These are phyloP conservation scores for Atethmia centrago DNA, from an alignment of 2,888 invertebrate genomes.

Conservation along the genomic window DNA sequence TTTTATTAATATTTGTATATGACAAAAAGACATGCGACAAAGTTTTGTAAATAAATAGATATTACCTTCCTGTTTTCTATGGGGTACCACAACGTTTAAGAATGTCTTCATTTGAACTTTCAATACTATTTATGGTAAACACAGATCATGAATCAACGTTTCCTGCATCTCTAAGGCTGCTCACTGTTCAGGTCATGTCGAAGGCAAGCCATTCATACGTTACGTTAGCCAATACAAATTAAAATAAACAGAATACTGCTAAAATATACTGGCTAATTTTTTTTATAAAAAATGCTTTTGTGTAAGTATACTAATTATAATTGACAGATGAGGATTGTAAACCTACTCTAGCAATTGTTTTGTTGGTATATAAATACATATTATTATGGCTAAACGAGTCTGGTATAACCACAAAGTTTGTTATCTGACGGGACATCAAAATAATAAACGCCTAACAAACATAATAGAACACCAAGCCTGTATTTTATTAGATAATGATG, in stretches of 20 bases:
- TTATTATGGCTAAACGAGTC: not conserved
- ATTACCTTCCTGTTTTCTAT: not conserved
- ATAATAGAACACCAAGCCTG: not conserved
- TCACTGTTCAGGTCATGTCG: no score
- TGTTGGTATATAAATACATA: not conserved
- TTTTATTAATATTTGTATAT: conserved; percentile 2
- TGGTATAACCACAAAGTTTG: no score
- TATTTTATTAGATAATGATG: not conserved
- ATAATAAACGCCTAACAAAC: not conserved
- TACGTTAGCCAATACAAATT: no score
- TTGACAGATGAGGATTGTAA: not conserved
- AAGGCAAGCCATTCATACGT: not conserved
- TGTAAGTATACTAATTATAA: not conserved
- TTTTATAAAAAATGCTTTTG: not conserved
- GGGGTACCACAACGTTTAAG: not conserved
- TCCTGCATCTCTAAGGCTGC: not conserved
- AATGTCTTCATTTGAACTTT: no score
- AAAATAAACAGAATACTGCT: not conserved
- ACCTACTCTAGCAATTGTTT: conserved; percentile 3
- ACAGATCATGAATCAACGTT: no score
- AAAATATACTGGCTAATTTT: not conserved
- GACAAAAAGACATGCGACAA: not conserved
- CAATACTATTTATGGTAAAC: no score
- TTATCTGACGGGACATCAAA: not conserved
- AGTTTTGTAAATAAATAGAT: conserved; percentile 18